phyloP scores from a whole-genome alignment of 1,140 invertebrate species.

The Heliconius eleuchia region DNA sequence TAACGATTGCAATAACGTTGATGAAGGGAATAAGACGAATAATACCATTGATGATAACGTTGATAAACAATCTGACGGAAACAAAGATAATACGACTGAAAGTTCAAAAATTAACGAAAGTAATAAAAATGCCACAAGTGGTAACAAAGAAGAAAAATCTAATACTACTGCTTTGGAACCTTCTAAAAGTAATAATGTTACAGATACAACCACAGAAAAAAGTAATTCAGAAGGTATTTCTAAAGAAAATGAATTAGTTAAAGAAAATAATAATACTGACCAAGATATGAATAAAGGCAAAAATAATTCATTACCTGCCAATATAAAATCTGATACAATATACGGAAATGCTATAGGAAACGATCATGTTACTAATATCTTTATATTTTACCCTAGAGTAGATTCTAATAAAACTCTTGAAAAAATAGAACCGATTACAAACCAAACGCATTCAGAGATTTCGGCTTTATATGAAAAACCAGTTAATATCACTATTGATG shows the following conservation, averaged over 20 bases:
- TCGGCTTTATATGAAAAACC: not conserved
- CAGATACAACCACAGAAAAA: not conserved
- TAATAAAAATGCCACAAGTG: conserved; percentile 1
- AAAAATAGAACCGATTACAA: conserved; percentile 18
- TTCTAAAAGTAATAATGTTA: not conserved
- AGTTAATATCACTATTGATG: not conserved
- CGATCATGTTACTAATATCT: conserved; percentile 57
- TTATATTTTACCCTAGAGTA: conserved; percentile 43
- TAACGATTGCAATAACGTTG: not conserved
- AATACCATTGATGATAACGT: conserved; percentile 6
- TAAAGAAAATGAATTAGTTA: not conserved
- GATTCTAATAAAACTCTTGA: conserved; percentile 29
- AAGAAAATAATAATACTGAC: not conserved
- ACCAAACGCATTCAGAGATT: conserved; percentile 3
- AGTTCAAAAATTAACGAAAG: not conserved
- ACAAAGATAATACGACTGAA: not conserved
- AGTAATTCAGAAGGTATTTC: not conserved
- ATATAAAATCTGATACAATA: conserved; percentile 43
- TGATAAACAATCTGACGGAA: conserved; percentile 13
- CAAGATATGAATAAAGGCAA: conserved; percentile 19
- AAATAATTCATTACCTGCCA: conserved; percentile 16
- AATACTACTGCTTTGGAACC: not conserved
- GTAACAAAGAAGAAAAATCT: not conserved
- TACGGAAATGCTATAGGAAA: conserved; percentile 48
- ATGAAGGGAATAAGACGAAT: not conserved